Conservation (phyloP, 2,113 vertebrate species). For the Spheniscus mendiculus region DNA sequence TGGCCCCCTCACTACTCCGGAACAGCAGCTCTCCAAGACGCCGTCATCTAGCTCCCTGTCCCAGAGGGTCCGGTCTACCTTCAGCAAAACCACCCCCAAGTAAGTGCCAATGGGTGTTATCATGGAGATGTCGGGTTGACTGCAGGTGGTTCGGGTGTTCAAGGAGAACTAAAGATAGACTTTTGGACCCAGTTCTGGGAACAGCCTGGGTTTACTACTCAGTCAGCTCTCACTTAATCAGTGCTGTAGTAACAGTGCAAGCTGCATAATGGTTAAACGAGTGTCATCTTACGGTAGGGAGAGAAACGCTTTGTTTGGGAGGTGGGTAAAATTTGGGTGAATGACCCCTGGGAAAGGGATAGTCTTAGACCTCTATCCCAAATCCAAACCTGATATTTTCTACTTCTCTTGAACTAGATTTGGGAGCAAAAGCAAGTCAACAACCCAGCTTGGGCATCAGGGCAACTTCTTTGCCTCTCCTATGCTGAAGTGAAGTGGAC, state of each 20-base stretch:
- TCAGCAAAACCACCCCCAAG: constrained; percentile 90
- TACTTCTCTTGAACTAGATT: constrained; percentile 79
- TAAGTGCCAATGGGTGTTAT: constrained; percentile 46
- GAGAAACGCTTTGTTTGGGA: not conserved
- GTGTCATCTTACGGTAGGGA: accelerated
- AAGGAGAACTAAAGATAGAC: not conserved
- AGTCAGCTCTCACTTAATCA: not conserved
- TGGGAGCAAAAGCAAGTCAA: constrained; percentile 90
- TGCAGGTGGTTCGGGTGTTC: not conserved
- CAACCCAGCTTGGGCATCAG: constrained; percentile 78
- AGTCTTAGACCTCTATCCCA: not conserved
- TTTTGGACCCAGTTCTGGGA: not conserved
- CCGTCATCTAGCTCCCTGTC: constrained; percentile 92
- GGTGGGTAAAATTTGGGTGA: not conserved
- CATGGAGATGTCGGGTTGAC: accelerated
- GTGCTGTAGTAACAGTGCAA: not conserved
- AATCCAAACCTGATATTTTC: not conserved
- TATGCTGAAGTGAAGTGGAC: constrained; percentile 79
- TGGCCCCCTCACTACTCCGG: constrained; percentile 93
- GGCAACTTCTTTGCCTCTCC: constrained; percentile 94
- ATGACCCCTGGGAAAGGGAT: too few relatives aligned
- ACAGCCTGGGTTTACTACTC: not conserved
- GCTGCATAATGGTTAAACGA: accelerated
- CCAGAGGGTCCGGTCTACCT: constrained; percentile 87
- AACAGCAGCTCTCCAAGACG: constrained; percentile 90